phyloP scores from a whole-genome alignment of 1,140 invertebrate species.

The Temnothorax nylanderi region DNA sequence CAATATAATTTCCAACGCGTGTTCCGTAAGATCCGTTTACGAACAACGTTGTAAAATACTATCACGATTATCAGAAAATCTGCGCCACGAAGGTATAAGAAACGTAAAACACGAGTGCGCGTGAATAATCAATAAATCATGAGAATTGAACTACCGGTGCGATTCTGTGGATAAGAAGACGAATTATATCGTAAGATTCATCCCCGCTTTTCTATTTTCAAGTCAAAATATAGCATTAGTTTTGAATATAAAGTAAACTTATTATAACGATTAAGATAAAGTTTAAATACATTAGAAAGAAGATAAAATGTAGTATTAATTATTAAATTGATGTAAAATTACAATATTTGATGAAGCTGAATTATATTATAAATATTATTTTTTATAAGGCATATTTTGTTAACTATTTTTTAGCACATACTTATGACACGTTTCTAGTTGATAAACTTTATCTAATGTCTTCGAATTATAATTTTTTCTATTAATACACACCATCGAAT shows the following conservation, averaged over 20 bases:
- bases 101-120: not conserved
- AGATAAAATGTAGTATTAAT: not conserved
- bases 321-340: not conserved
- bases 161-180: not conserved
- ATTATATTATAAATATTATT: not conserved
- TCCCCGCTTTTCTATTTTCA: not conserved
- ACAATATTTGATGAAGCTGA: not conserved
- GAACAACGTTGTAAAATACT: slow-evolving; percentile 9
- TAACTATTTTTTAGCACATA: not conserved
- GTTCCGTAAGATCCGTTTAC: slow-evolving; percentile 26
- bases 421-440: not conserved
- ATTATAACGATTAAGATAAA: not conserved
- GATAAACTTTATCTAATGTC: not conserved
- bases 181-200: not conserved
- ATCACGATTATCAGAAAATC: slow-evolving; percentile 19
- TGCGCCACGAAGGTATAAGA: not conserved
- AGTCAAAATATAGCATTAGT: not conserved
- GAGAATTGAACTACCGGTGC: not conserved
- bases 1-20: slow-evolving; percentile 42
- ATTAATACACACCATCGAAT: not conserved
- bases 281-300: too few species aligned
- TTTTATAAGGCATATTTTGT: not conserved
- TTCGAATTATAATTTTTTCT: not conserved
- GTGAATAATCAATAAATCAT: slow-evolving; percentile 26
- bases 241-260: not conserved